Evolutionary conservation across 1,140 invertebrate species (phyloP), one percentile per base, ranked within the genome.

Genomic region (Drosophila parabipectinata): DNA sequence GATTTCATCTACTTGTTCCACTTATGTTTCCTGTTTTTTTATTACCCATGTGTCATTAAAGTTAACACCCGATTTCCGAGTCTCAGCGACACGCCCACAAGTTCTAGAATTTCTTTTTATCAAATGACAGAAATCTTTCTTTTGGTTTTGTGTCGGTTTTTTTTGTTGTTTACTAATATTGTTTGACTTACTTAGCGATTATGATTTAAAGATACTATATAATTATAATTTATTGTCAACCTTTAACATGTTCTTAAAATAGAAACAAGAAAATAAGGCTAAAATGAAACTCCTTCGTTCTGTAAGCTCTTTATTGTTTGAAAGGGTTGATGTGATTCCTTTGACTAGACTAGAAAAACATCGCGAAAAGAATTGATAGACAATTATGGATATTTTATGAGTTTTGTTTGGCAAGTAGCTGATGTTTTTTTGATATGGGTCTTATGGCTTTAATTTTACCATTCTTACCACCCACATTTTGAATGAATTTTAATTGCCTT

Each of bases 381-480:
- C 81, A 80, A 74, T 77, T 77, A 81, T 77, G 85, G 77, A 62
- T 80, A 66, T 80, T 84, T 84, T 73, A 84, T 79, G 63, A 66
- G 67, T 39, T 45, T 52, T 41, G 41, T 58, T 69, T 37, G 14
- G 24, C 52, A 74, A 77, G 60, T 71, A 37, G 39, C 56, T 73
- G 30, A 77, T 80, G 57, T 44, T 47, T 14, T 66, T 71, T 85
- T 87, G 60, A 84, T 85, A 52, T 44, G 68, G 41, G 37, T 54
- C 8, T 34, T 12, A 26, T 4, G 32, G 41, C 44, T 30, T 18
- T 50, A 37, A 24, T 44, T n/a, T 32, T 61, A 63, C 64, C 62
- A 67, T 71, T 47, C 18, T 3, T 44, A 30, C 18, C 47, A 28
- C 26, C 26, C 24, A 12, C 8, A 21, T 14, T 50, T 53, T 53